Base-by-base conservation (phyloP, 2,113 vertebrate genomes). In the Gila orcuttii region DNA sequence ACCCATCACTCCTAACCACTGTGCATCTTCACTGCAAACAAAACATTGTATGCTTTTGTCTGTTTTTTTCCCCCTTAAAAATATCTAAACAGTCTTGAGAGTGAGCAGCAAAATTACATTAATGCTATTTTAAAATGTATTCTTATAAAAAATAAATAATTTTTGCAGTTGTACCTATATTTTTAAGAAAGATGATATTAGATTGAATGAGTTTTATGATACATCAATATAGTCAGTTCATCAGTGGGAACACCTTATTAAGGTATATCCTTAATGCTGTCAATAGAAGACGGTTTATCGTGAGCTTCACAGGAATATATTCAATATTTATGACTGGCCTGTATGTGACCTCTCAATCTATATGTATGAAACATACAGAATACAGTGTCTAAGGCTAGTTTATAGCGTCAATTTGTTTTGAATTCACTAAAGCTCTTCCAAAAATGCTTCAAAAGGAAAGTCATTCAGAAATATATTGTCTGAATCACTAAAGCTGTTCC, bases 291-390 rank as follows among this genome's bases (percentile, higher is more conserved):
- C 8, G 64, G 50, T 36, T 21, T 57, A 25, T 80, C n/a, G 11
- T 50, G 1, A 12, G 77, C 57, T 69, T 75, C 50, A 79, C 77
- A 45, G 50, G 45, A 78, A 73, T 45, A 31, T 25, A 85, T 91
- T 28, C 83, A 88, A 87, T 85, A 91, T 88, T 80, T 52, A 91
- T 85, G 28, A 71, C 19, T 79, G 81, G 42, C 87, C 90, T 87
- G 28, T 78, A 47, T 39, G 76, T 86, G 86, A 91, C 87, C 86
- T 89, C 45, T 59, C 21, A 76, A 52, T 79, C 52, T 75, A 81
- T 42, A 86, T 50, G 73, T 79, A 77, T 59, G 69, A 81, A 66
- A 74, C 50, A 85, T 77, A 86, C 42, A 52, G 47, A 45, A 39
- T 13, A 47, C 45, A 42, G 36, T 33, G 19, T 23, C 10, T 12